Base-by-base conservation (phyloP, 2,888 invertebrate species). In the Drosophila ezoana region DNA sequence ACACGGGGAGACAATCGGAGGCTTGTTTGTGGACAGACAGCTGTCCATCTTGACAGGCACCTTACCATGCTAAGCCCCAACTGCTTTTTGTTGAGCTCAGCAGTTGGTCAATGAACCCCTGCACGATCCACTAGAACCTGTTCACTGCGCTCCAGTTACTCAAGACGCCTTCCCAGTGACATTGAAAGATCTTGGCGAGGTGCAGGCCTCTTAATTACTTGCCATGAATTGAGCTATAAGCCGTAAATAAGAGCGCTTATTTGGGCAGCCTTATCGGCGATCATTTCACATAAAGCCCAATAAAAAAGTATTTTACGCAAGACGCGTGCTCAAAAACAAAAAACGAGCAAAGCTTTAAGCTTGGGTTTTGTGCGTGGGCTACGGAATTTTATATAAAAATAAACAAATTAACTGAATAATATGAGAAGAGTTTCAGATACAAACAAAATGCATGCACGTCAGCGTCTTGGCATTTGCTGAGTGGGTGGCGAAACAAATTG, bases 401-500 rank as follows among this genome's bases (percentile, higher is more conserved):
- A 43, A 49, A 41, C 10, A 32, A 51, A 10, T 28, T 8, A 8
- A 32, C 6, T 62, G n/a, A 43, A 52, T 33, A 9, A 43, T 23
- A 70, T 62, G 23, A 65, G 62, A 65, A 64, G 52, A 60, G 51
- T 45, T 32, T 57, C 20, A 48, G 16, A 16, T 49, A 51, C 23
- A 41, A 43, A 47, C 13, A 40, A 63, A 56, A 18, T 54, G 43
- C 32, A 20, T 3, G 10, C 60, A 52, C 53, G 80, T 81, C 80
- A 81, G 37, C 62, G 83, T 76, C 76, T 69, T 64, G 83, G 83
- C 10, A 81, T 81, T 77, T 58, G 38, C 47, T 28, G 64, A 48
- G 86, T 86, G 73, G 86, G 86, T 38, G 62, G 65, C 44, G 11
- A 18, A 47, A 47, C 37, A 77, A 63, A 71, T 67, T 53, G 61